phyloP scores from a whole-genome alignment of 1,140 invertebrate genomes.

The Phymastichus coffea region DNA sequence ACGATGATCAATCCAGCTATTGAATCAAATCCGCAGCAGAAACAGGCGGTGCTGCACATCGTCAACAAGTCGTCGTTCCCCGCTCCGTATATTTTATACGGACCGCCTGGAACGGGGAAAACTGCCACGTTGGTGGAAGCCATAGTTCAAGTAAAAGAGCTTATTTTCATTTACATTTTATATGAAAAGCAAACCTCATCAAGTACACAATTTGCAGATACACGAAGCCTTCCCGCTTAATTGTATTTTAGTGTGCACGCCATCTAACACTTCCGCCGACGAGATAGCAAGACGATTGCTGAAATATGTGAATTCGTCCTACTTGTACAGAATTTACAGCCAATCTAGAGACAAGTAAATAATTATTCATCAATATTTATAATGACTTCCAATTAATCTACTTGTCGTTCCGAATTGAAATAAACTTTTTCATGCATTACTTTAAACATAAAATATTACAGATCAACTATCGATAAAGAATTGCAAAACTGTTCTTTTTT shows the following conservation, averaged over 20 bases:
- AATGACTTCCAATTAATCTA: too few relatives aligned
- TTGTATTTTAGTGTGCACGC: constrained; percentile 68
- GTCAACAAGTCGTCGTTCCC: constrained; percentile 60
- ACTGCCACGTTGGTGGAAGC: constrained; percentile 77
- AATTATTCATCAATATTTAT: too few relatives aligned
- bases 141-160: constrained; percentile 62
- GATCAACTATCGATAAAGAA: constrained; percentile 33
- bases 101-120: constrained; percentile 81
- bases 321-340: constrained; percentile 43
- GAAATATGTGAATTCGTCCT: constrained; percentile 32
- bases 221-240: too few relatives aligned
- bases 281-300: constrained; percentile 64
- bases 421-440: too few relatives aligned
- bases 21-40: constrained; percentile 65
- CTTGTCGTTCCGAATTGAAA: too few relatives aligned
- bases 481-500: constrained; percentile 46
- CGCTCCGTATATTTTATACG: constrained; percentile 75
- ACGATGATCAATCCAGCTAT: too few relatives aligned
- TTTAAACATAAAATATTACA: too few relatives aligned
- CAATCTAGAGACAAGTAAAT: too few relatives aligned
- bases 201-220: too few relatives aligned
- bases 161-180: too few relatives aligned
- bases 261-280: constrained; percentile 79
- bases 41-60: constrained; percentile 67
- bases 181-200: too few relatives aligned